Evolutionary conservation across 2,888 invertebrate species (phyloP), one percentile per base, ranked within the genome.

Genomic region (Harpalus rufipes): DNA sequence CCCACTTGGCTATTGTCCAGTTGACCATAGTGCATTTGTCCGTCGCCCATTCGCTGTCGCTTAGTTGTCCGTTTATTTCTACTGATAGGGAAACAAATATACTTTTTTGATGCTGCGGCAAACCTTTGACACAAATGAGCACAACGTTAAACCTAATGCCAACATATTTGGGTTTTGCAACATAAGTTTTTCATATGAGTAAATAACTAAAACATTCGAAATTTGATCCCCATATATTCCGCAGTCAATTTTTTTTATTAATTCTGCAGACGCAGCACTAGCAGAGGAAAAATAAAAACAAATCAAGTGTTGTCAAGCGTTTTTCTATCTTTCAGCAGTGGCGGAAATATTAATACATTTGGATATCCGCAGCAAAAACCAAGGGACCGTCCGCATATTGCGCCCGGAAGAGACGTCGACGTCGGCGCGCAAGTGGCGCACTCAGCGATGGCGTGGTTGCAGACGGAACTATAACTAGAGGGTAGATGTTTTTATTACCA

Each of bases 341-440:
- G 32, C 72, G 72, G 72, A 72, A 72, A 72, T 72, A 72, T 72
- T 72, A 72, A 72, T 72, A 72, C 72, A 41, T 72, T 72, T 72
- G 72, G 72, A 72, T 72, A 72, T 72, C 39, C 39, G 44, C 72
- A 32, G 39, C 72, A 65, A 65, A 65, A 65, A 65, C 72, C 39
- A n/a, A 65, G 32, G 16, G 65, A 12, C 59, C 59, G 63, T 12
- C 18, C 63, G 63, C 63, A 63, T 21, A 21, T 21, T 18, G 63
- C 18, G 18, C 25, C 59, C 63, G 63, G 63, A 63, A 63, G 21
- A 7, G 63, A 63, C 4, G 21, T 63, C 63, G 12, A 12, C 44
- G 12, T 32, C 59, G 63, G 21, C 63, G 63, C 63, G 12, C 44
- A 51, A 51, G 44, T 21, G 63, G 21, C 63, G 63, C 63, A 12